phyloP scores from a whole-genome alignment of 2,888 invertebrate species.

The Pimpla rufipes region DNA sequence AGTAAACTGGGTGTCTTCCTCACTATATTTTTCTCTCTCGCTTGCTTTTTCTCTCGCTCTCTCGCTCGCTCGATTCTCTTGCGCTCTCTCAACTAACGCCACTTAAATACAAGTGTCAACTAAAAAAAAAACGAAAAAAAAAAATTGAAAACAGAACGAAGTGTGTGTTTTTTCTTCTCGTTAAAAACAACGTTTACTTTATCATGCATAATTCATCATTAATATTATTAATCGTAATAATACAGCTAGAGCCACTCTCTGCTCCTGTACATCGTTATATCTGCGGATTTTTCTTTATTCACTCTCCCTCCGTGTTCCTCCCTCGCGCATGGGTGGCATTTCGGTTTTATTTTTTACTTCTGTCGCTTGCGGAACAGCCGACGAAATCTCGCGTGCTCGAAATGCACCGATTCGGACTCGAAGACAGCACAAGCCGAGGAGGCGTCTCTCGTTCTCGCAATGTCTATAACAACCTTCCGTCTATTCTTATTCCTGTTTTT shows the following conservation, averaged over 20 bases:
- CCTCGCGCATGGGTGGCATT: slow-evolving; percentile 16
- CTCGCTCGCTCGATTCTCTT: slow-evolving; percentile 58
- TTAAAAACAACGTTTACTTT: slow-evolving; percentile 73
- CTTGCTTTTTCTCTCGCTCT: slow-evolving; percentile 30
- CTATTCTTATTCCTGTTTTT: too few species aligned
- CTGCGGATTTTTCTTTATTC: slow-evolving; percentile 63
- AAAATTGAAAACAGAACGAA: slow-evolving; percentile 56
- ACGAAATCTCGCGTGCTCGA: slow-evolving; percentile 45
- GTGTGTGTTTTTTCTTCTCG: slow-evolving; percentile 48
- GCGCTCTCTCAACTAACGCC: too few species aligned
- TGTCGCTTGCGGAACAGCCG: slow-evolving; percentile 46
- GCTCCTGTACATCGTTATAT: slow-evolving; percentile 74
- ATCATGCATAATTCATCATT: slow-evolving; percentile 75
- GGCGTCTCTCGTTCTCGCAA: slow-evolving; percentile 13
- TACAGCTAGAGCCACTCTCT: slow-evolving; percentile 75
- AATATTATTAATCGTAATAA: slow-evolving; percentile 75
- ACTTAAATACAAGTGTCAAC: slow-evolving; percentile 71
- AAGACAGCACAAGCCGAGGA: slow-evolving; percentile 44
- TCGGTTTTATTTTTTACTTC: too few species aligned
- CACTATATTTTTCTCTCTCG: slow-evolving; percentile 39
- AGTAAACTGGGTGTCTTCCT: slow-evolving; percentile 53
- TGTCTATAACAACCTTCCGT: not conserved
- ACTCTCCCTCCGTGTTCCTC: slow-evolving; percentile 4
- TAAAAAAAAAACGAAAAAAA: slow-evolving; percentile 63
- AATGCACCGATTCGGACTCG: slow-evolving; percentile 42